Evolutionary conservation across 2,888 invertebrate genomes (phyloP).

Genomic region (Drosophila nr. perissopoda): DNA sequence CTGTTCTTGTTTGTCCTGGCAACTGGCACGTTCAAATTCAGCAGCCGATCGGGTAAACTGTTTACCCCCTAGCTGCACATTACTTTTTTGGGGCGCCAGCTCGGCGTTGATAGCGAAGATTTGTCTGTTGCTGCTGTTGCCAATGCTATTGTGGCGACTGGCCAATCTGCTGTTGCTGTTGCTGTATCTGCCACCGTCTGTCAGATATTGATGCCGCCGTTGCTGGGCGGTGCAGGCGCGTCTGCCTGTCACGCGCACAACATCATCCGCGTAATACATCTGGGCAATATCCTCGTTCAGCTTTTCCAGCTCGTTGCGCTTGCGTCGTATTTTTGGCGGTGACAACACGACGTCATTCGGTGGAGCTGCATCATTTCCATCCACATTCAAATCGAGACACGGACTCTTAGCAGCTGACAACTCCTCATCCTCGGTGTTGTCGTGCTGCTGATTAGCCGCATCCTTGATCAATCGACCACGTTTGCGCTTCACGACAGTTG

Average conservation of each 20-base stretch:
- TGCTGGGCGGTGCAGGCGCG: slow-evolving; percentile 86
- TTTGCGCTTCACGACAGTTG: slow-evolving; percentile 32
- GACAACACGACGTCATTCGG: neutral
- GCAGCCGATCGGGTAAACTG: neutral
- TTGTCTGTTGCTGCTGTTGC: slow-evolving; percentile 59
- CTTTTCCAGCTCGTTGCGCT: slow-evolving; percentile 86
- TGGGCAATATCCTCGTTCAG: slow-evolving; percentile 88
- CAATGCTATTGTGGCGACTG: slow-evolving; percentile 72
- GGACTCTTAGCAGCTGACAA: neutral
- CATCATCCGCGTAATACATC: slow-evolving; percentile 88
- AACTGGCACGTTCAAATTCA: slow-evolving; percentile 19
- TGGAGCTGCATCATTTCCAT: too few species aligned
- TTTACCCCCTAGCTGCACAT: slow-evolving; percentile 52
- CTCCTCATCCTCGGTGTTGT: slow-evolving; percentile 2
- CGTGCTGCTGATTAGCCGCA: neutral
- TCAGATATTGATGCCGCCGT: too few species aligned
- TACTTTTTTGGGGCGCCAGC: slow-evolving; percentile 25
- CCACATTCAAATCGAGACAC: neutral
- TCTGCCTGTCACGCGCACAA: slow-evolving; percentile 87
- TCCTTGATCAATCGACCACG: slow-evolving; percentile 16
- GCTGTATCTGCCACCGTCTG: slow-evolving; percentile 14
- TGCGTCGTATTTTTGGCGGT: slow-evolving; percentile 77
- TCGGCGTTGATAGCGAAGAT: neutral
- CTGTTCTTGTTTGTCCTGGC: neutral
- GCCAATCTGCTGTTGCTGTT: neutral